These are phyloP conservation scores for Ochropleura leucogaster DNA, from an alignment of 2,888 invertebrate genomes.

Conservation along the genomic window DNA sequence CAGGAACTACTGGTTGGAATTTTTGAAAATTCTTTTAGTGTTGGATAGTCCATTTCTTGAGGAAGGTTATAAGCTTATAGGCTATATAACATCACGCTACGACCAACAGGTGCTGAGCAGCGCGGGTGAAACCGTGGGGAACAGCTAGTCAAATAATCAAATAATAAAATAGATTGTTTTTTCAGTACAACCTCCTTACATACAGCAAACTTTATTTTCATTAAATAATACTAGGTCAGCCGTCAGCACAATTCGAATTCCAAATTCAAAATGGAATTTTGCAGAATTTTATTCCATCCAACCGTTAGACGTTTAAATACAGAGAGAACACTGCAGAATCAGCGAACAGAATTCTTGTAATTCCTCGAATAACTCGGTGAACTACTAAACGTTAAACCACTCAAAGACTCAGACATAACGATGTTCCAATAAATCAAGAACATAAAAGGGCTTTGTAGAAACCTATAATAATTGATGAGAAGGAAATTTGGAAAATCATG, in stretches of 20 bases:
- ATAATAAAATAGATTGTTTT: no score
- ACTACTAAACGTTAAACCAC: constrained; percentile 37
- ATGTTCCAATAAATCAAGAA: constrained; percentile 49
- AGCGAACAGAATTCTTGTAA: constrained; percentile 22
- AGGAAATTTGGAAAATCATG: constrained; percentile 43
- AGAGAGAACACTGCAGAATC: background rate
- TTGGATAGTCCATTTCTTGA: no score
- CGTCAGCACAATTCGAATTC: constrained; percentile 2
- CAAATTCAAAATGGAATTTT: constrained; percentile 34
- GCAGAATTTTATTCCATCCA: constrained; percentile 4
- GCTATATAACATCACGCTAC: no score
- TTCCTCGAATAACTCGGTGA: constrained; percentile 33
- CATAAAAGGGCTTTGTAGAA: constrained; percentile 48
- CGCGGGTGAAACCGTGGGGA: no score
- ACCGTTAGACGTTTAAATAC: constrained; percentile 19
- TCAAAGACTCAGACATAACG: constrained; percentile 25
- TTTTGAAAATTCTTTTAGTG: no score
- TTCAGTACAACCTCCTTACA: background rate
- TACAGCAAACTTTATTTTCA: background rate
- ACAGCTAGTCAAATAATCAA: no score
- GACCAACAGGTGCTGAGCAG: no score
- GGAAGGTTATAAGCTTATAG: no score
- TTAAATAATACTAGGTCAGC: constrained; percentile 20
- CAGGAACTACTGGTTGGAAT: no score
- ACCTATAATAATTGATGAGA: constrained; percentile 48